Evolutionary conservation across 2,797 vertebrate species (phyloP), one percentile per base, ranked within the genome.

Genomic region (Rallus crepitans): DNA sequence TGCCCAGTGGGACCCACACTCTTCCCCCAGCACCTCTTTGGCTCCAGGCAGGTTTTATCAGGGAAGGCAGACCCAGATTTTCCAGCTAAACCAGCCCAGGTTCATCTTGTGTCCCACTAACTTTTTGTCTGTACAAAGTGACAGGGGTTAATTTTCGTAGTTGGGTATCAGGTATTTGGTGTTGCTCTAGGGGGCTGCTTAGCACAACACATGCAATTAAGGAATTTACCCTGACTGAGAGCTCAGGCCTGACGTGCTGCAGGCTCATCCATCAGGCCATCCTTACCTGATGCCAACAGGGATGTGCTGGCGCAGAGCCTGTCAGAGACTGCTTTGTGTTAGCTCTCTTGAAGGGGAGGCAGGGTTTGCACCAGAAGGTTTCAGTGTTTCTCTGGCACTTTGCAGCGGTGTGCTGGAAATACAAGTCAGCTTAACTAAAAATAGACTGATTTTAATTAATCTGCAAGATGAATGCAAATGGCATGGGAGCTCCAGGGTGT

Each of bases 281-380:
- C 2, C 1, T n/a, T 37, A 17, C 17, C 18, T 9, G 42, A 42
- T 42, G 42, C 42, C 42, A 42, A 42, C 17, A 7, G 42, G 42
- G 42, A 42, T 18, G 42, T 42, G 42, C 17, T 42, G 42, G 42
- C 8, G 42, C 24, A 50, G 60, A 40, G 11, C 30, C 56, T 39
- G 52, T 42, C 47, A 50, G 48, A 59, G 33, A 55, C 6, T 0
- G 1, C 25, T 50, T 50, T 0, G 0, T 24, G 30, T 48, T 8
- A 52, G 24, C 24, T 39, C 14, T 57, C 60, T 56, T 1, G 1
- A 59, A 42, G 40, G 33, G 27, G 20, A 56, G 14, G n/a, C 19
- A 56, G 7, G 61, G 25, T 60, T 61, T 24, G 13, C 50, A 47
- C 17, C 55, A 61, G 55, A 56, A 76, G 27, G 60, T 65, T 71